Evolutionary conservation across 2,113 vertebrate genomes (phyloP).

Genomic region (Corvus cornix): DNA sequence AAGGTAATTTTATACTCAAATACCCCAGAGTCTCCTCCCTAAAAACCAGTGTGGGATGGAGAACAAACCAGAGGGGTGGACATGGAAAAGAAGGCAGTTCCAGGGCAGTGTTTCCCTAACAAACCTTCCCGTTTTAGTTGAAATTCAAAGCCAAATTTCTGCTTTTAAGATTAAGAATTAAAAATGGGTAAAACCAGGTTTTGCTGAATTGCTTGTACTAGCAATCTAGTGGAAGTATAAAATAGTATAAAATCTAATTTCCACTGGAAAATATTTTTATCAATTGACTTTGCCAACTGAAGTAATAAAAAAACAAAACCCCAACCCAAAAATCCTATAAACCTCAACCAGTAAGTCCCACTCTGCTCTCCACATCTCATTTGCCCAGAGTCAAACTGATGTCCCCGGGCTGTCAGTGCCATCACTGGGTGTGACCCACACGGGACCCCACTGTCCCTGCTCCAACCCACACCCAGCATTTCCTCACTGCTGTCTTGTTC

Average conservation of each 20-base stretch:
- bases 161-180: neutral
- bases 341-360: neutral
- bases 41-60: neutral
- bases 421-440: accelerated
- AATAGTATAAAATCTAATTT: neutral
- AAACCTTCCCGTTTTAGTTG: neutral
- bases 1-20: neutral
- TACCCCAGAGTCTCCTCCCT: neutral
- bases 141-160: neutral
- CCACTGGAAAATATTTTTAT: neutral
- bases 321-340: neutral
- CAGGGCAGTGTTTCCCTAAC: neutral
- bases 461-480: neutral
- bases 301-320: neutral
- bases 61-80: neutral
- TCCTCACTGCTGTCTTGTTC: neutral
- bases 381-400: neutral
- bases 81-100: neutral
- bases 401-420: neutral
- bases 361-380: neutral
- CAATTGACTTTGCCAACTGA: neutral
- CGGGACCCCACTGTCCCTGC: accelerated
- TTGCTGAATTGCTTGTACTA: neutral
- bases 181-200: neutral
- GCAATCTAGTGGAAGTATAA: accelerated